These are phyloP conservation scores for Danio albolineatus DNA, from an alignment of 2,797 vertebrate genomes.

Conservation along the genomic window DNA sequence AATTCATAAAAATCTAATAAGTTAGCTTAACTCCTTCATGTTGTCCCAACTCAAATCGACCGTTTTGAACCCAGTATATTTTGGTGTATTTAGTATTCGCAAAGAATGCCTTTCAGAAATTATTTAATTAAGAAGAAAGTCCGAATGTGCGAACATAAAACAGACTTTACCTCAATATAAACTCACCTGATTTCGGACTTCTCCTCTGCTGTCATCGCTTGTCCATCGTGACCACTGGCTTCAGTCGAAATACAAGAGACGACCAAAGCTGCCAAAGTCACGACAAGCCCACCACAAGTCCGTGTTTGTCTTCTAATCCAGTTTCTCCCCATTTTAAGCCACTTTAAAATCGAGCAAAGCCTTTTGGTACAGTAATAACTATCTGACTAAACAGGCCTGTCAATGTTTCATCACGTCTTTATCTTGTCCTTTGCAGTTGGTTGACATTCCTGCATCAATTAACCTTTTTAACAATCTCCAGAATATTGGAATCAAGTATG, in stretches of 20 bases:
- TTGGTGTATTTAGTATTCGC: no score
- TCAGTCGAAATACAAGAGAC: constrained; percentile 67
- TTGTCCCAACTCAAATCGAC: no score
- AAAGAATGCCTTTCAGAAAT: no score
- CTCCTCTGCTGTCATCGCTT: constrained; percentile 79
- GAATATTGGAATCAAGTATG: background rate
- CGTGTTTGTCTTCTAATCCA: constrained; percentile 33
- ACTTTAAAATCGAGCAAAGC: background rate
- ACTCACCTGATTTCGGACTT: constrained; percentile 78
- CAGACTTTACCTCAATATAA: background rate
- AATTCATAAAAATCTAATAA: no score
- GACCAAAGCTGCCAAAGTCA: constrained; percentile 67
- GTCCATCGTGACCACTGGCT: constrained; percentile 71
- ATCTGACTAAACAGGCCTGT: background rate
- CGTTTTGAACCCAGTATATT: no score
- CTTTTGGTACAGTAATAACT: background rate
- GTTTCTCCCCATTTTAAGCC: constrained; percentile 43
- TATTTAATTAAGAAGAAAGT: no score
- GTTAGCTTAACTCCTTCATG: no score
- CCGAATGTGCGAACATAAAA: no score
- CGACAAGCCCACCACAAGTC: constrained; percentile 38
- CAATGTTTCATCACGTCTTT: background rate
- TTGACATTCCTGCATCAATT: background rate
- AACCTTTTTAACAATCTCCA: background rate
- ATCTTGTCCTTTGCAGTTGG: background rate